Conservation (phyloP, 2,888 invertebrate species). For the Monopis laevigella region DNA sequence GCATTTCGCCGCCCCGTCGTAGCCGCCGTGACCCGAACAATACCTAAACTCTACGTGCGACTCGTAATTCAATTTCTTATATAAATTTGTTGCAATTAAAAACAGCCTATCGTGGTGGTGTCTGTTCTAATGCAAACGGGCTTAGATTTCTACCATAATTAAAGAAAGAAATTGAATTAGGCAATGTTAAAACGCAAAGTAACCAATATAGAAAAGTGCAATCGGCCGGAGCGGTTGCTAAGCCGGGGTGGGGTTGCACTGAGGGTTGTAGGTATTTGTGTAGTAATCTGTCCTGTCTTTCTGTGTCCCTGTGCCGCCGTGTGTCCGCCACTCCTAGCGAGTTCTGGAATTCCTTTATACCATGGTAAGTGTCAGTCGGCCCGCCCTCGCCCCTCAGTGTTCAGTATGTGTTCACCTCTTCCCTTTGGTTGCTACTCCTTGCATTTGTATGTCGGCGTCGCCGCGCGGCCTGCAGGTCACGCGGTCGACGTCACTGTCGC, state of each 20-base stretch:
- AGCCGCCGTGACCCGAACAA: too few species aligned
- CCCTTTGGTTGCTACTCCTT: slow-evolving; percentile 64
- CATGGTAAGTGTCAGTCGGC: slow-evolving; percentile 92
- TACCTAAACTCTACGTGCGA: too few species aligned
- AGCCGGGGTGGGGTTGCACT: slow-evolving; percentile 65
- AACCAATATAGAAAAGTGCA: slow-evolving; percentile 61
- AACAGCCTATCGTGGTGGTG: too few species aligned
- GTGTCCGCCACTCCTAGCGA: slow-evolving; percentile 87
- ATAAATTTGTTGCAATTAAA: too few species aligned
- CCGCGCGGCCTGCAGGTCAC: slow-evolving; percentile 51
- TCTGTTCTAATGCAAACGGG: slow-evolving; percentile 66
- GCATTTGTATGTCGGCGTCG: slow-evolving; percentile 63
- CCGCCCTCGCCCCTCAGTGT: slow-evolving; percentile 69
- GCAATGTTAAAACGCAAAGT: slow-evolving; percentile 64
- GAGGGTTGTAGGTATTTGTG: slow-evolving; percentile 69
- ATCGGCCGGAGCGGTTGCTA: slow-evolving; percentile 52
- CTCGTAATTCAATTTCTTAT: too few species aligned
- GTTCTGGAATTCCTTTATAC: slow-evolving; percentile 98
- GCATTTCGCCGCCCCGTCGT: too few species aligned
- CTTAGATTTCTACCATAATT: slow-evolving; percentile 31
- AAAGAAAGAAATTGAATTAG: slow-evolving; percentile 21
- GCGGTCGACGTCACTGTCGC: slow-evolving; percentile 55
- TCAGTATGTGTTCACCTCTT: slow-evolving; percentile 64
- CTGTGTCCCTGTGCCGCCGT: slow-evolving; percentile 76
- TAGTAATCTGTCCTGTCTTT: slow-evolving; percentile 72